Conservation (phyloP, 2,113 vertebrate genomes). For the Hippopotamus amphibius region DNA sequence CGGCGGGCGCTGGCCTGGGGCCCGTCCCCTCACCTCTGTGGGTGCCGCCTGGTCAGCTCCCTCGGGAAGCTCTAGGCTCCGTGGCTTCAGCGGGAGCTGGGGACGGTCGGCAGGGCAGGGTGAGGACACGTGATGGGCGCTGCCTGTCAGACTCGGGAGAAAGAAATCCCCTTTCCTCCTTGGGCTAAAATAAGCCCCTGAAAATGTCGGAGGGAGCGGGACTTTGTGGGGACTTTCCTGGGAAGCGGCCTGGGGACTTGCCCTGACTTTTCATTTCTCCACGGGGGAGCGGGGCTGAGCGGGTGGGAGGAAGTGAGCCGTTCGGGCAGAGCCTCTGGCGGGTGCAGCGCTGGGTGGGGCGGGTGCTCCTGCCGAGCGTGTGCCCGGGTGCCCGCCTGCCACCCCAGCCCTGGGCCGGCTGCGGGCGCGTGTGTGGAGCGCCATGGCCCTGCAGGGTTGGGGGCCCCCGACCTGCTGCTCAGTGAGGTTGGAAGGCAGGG, state of each 20-base stretch:
- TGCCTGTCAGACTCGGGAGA: too few relatives aligned
- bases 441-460: neutral
- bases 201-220: conserved; percentile 36
- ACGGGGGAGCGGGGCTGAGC: neutral
- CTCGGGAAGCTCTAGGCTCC: rapidly evolving
- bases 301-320: conserved; percentile 67
- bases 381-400: neutral
- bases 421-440: rapidly evolving
- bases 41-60: too few relatives aligned
- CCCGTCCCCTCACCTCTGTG: rapidly evolving
- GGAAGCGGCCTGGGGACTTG: conserved; percentile 81
- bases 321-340: conserved; percentile 21
- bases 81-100: neutral
- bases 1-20: neutral
- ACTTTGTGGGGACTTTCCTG: conserved; percentile 80
- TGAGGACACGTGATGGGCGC: rapidly evolving
- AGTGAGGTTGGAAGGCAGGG: neutral
- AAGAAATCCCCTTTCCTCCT: conserved; percentile 46
- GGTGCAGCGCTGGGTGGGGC: rapidly evolving
- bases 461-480: neutral
- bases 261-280: conserved; percentile 55
- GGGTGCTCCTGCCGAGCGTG: neutral
- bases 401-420: neutral
- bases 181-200: neutral
- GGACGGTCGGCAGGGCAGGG: rapidly evolving